Evolutionary conservation across 2,113 vertebrate genomes (phyloP).

Genomic region (Albula glossodonta): DNA sequence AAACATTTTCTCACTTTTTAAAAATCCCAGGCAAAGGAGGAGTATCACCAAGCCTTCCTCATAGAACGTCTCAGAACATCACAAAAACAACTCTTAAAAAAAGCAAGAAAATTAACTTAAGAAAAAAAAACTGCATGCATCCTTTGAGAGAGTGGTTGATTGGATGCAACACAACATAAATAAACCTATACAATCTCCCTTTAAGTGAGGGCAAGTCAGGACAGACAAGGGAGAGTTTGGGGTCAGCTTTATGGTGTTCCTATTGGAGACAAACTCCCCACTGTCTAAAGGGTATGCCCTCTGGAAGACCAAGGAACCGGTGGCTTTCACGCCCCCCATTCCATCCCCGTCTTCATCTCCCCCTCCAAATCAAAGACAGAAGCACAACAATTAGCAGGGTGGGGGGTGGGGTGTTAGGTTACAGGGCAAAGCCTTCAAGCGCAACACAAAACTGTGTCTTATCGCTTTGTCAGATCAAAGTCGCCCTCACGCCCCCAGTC

Average conservation of each 20-base stretch:
- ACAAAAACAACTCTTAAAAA: too few relatives aligned
- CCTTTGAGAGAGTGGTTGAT: too few relatives aligned
- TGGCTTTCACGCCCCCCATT: too few relatives aligned
- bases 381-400: neutral
- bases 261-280: neutral
- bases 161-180: too few relatives aligned
- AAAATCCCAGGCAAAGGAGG: too few relatives aligned
- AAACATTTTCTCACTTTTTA: neutral
- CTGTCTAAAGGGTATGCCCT: slow-evolving; percentile 5
- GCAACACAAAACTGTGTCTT: neutral
- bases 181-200: too few relatives aligned
- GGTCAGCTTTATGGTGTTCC: neutral
- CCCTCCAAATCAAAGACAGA: neutral
- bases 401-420: neutral
- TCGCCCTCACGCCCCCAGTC: neutral
- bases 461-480: neutral
- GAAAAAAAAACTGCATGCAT: too few relatives aligned
- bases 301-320: slow-evolving; percentile 1
- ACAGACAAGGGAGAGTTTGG: neutral
- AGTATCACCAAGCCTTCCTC: too few relatives aligned
- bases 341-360: too few relatives aligned
- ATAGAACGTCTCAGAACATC: too few relatives aligned
- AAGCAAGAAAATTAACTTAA: too few relatives aligned
- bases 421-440: neutral
- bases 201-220: neutral